A percentile compares a stretch with the other conserved stretches of the same genome.
Conservation (phyloP, 2,888 invertebrate genomes). For the Steinernema carpocapsae region DNA sequence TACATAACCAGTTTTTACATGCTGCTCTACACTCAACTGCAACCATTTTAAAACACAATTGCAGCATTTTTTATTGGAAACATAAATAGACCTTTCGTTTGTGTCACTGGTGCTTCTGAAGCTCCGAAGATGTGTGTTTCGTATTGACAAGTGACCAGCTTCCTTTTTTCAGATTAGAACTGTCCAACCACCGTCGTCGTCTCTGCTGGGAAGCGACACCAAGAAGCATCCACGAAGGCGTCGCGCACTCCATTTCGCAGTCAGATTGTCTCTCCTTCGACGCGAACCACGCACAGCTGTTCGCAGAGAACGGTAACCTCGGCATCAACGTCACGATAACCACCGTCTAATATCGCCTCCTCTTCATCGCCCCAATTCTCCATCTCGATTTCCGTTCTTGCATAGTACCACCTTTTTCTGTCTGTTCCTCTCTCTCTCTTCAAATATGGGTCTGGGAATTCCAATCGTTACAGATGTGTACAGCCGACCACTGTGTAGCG, state of each 20-base stretch:
- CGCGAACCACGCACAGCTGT: constrained; percentile 93
- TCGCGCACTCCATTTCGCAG: constrained; percentile 93
- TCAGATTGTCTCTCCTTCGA: constrained; percentile 99
- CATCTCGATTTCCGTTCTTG: constrained; percentile 19
- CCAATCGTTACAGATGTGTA: neutral
- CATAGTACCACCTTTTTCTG: neutral
- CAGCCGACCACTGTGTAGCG: too few relatives aligned
- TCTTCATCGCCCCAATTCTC: constrained; percentile 1
- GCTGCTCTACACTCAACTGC: too few relatives aligned
- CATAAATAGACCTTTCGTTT: too few relatives aligned
- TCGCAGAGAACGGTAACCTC: constrained; percentile 97
- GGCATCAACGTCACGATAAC: constrained; percentile 99
- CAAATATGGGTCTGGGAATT: constrained; percentile 32
- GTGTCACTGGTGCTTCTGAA: too few relatives aligned
- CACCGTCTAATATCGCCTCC: constrained; percentile 71
- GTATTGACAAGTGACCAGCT: neutral
- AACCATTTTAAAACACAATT: too few relatives aligned
- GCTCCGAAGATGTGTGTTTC: too few relatives aligned
- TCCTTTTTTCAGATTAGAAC: constrained; percentile 78
- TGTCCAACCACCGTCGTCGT: constrained; percentile 90
- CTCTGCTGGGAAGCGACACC: constrained; percentile 99
- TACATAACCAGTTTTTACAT: too few relatives aligned
- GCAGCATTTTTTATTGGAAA: too few relatives aligned
- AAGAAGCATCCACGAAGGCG: constrained; percentile 93
- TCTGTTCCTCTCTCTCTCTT: constrained; percentile 22